Base-by-base conservation (phyloP, 2,888 invertebrate genomes). In the Euspilapteryx auroguttella region DNA sequence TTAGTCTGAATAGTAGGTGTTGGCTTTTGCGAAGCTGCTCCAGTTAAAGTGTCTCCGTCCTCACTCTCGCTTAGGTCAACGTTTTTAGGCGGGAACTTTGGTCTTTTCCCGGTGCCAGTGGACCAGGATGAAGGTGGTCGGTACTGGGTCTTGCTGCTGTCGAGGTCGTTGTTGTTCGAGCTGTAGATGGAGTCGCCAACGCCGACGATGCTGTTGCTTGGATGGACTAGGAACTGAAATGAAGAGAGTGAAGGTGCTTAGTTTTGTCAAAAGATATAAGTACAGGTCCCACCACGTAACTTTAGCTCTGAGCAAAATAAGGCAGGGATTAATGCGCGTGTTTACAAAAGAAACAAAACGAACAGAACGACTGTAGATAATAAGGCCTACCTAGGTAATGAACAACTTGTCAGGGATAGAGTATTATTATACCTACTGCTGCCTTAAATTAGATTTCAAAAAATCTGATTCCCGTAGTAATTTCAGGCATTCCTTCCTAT, bases 51-150 rank as follows among this genome's bases (percentile, higher is more conserved):
- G 27, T 34, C 21, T n/a, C 23, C 31, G 21, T 25, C 32, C 8
- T 34, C 27, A 21, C n/a, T 20, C 21, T 24, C n/a, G 27, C 14
- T 11, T 29, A 32, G 20, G 4, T 1, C 9, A 8, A 4, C 17
- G 14, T 6, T 25, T 25, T 9, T 6, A 13, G 6, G 24, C 6
- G n/a, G 24, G 24, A 10, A 4, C 6, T n/a, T n/a, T n/a, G 11
- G 7, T 10, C 11, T n/a, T 20, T 12, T 27, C 2, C 42, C 38
- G n/a, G 39, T 47, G 28, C 75, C 64, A 0, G 77, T 79, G 1
- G 80, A 79, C 80, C 80, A 80, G 31, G 73, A 73, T 5, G 69
- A 63, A 0, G 81, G 80, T 1, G 79, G 65, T 14, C 75, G 56
- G 41, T 78, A 80, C 34, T 59, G 65, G 12, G 59, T 55, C 37